Evolutionary conservation across 2,888 invertebrate species (phyloP), one percentile per base, ranked within the genome.

Genomic region (Epinotia ramella): DNA sequence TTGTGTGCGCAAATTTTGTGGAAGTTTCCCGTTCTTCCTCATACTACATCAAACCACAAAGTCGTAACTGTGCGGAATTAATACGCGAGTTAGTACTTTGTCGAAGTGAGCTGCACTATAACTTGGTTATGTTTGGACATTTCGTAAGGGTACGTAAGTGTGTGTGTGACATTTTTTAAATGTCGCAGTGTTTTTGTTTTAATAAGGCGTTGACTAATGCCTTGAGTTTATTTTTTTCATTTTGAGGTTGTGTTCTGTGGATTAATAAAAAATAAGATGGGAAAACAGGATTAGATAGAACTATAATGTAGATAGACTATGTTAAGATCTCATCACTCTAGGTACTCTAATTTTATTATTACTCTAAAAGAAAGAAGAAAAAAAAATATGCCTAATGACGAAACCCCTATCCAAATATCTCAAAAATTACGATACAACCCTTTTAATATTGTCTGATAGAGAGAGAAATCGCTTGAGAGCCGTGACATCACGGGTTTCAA

Each of bases 1-100:
- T 94, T 94, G 89, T 89, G 89, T 88, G 91, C 90, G 89, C 93
- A 93, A 94, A 94, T 94, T 93, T 92, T 83, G 92, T 87, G 93
- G 93, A 94, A 94, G 92, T 93, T 93, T 91, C 86, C 87, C 91
- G 88, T 91, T 91, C 90, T 88, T 91, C 87, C 81, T 83, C 78
- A 84, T 85, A 82, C 87, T 63, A 62, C 53, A 57, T 63, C 57
- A 67, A 24, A 62, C 71, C 76, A 56, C 28, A 72, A 67, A 3
- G 60, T 56, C 46, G 46, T 62, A 76, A 76, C 56, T 72, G 64
- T 28, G 44, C 33, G 28, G 20, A 20, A 28, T 56, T 46, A 20
- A 60, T 24, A n/a, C 53, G 18, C 2, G 33, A 6, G 13, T 67
- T 76, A 57, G 20, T 66, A 13, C 63, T 33, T 67, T 73, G 56